Base-by-base conservation (phyloP, 2,888 invertebrate genomes). In the Leptinotarsa haldemani region DNA sequence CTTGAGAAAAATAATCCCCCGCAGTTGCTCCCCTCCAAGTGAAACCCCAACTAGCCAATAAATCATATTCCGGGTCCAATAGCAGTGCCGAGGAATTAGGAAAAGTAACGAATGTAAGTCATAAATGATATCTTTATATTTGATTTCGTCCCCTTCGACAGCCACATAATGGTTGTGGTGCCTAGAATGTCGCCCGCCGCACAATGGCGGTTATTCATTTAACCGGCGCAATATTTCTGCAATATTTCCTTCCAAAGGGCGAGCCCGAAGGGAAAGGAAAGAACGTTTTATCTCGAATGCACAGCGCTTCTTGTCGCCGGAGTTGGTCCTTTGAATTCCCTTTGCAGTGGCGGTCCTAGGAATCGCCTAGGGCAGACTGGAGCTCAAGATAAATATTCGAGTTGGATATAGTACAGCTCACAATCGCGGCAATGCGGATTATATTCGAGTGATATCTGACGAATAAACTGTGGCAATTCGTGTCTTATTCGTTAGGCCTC, bases 101-200 rank as follows among this genome's bases (percentile, higher is more conserved):
- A 40, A 40, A 40, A 40, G 40, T 40, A 40, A 40, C 40, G 40
- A 40, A 40, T 50, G 50, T 50, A 16, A 50, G 50, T 75, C 77
- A 73, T 74, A 58, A 75, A 75, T 71, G 73, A 68, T 73, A 75
- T 77, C 75, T 77, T 73, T 75, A 71, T 76, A 72, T 73, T 74
- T 73, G 74, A 74, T 53, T 70, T 63, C 65, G 20, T 25, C 50
- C 46, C 65, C 64, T 70, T 18, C 53, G 67, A 67, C 30, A 30
- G 1, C 18, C 16, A 56, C 50, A 58, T 50, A 69, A 58, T 65
- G 61, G 69, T 69, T 30, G 12, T n/a, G 40, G 47, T n/a, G 56
- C 22, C 46, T 20, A 50, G 65, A 73, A 77, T 69, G 65, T 70
- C 69, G 58, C 71, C 75, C 13, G n/a, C 56, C 20, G 61, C 74